Evolutionary conservation across 1,140 invertebrate species (phyloP).

Genomic region (Pseudomyrmex cubaensis): DNA sequence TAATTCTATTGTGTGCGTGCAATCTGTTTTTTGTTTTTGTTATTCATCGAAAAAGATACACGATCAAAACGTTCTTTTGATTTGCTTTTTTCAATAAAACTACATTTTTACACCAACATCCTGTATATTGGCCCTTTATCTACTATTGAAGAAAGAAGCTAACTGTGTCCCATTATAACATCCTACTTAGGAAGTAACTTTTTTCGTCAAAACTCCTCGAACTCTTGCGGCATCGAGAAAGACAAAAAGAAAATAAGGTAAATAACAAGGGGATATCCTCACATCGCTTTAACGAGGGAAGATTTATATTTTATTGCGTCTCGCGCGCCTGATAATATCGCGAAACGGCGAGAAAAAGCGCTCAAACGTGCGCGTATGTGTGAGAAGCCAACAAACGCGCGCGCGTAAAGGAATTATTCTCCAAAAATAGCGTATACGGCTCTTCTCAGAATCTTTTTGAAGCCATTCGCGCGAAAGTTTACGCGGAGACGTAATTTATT

Average conservation of each 20-base stretch:
- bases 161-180: no score
- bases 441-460: conserved; percentile 83
- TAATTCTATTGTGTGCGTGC: no score
- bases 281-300: background rate
- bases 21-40: no score
- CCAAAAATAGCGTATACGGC: conserved; percentile 77
- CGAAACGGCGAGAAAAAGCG: background rate
- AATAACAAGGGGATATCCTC: background rate
- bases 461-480: conserved; percentile 76
- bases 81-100: no score
- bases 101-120: no score
- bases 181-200: no score
- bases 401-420: conserved; percentile 76
- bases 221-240: no score
- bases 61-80: no score
- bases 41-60: no score
- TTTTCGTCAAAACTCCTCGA: no score
- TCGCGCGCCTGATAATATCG: conserved; percentile 25
- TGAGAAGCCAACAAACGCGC: background rate
- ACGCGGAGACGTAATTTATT: conserved; percentile 81
- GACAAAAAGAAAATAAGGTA: background rate
- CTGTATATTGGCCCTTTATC: no score
- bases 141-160: no score
- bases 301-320: conserved; percentile 40
- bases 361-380: background rate